Conservation (phyloP, 1,140 invertebrate genomes). For the Tetranychus cinnabarinus region DNA sequence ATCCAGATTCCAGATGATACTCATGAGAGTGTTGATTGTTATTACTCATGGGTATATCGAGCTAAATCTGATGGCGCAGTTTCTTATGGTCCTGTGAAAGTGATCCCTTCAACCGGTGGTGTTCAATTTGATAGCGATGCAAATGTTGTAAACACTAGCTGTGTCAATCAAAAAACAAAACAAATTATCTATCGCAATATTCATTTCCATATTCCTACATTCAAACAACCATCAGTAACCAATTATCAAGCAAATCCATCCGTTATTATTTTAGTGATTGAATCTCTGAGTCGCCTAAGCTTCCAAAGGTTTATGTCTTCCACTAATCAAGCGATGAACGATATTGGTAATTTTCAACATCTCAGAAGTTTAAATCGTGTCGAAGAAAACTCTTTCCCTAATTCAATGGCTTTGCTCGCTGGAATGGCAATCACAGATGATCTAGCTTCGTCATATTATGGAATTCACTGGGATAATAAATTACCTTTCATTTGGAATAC, state of each 20-base stretch:
- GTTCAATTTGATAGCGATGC: neutral
- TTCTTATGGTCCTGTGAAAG: neutral
- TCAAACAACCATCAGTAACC: neutral
- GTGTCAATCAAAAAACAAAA: neutral
- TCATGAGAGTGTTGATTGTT: neutral
- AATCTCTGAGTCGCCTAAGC: constrained; percentile 4
- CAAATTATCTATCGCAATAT: neutral
- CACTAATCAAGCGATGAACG: neutral
- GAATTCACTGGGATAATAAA: constrained; percentile 2
- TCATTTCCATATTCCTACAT: neutral
- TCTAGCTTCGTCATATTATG: neutral
- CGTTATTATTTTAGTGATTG: constrained; percentile 7
- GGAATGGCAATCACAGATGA: constrained; percentile 10
- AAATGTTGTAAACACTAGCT: neutral
- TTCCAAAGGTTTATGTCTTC: constrained; percentile 3
- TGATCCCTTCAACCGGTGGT: neutral
- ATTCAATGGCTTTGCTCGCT: constrained; percentile 20
- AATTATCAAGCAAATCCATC: neutral
- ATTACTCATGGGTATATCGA: neutral
- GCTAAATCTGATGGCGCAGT: neutral
- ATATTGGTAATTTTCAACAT: constrained; percentile 28
- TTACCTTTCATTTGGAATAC: constrained; percentile 17
- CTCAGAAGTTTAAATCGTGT: constrained; percentile 21
- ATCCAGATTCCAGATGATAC: neutral
- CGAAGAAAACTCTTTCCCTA: constrained; percentile 24